Evolutionary conservation across 2,888 invertebrate species (phyloP).

Genomic region (Hermaeophaga mercurialis): DNA sequence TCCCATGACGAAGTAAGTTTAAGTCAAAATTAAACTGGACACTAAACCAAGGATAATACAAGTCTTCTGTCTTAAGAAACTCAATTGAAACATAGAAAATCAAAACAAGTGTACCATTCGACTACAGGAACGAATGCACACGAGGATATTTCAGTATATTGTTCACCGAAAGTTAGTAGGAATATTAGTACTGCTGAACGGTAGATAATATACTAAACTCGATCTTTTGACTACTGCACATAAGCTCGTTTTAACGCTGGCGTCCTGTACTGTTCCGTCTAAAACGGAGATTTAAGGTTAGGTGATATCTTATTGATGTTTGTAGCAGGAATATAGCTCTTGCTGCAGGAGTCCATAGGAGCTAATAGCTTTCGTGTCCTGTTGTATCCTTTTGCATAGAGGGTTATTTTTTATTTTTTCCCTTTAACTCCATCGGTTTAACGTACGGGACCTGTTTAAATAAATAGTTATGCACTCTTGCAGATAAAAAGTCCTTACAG

Average conservation of each 20-base stretch:
- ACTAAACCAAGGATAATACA: constrained; percentile 24
- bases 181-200: background rate
- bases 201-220: constrained; percentile 2
- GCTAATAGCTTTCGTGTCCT: background rate
- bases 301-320: background rate
- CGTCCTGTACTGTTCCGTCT: background rate
- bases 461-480: too few relatives aligned
- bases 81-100: constrained; percentile 27
- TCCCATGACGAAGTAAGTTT: constrained; percentile 34
- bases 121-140: constrained; percentile 28
- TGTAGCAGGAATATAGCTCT: constrained; percentile 14
- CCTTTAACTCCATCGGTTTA: background rate
- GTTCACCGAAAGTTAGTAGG: constrained; percentile 6
- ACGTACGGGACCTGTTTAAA: too few relatives aligned
- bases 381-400: background rate
- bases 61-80: constrained; percentile 20
- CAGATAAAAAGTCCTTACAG: constrained; percentile 12
- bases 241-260: constrained; percentile 3
- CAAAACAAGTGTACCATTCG: constrained; percentile 31
- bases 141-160: constrained; percentile 32
- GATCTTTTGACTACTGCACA: background rate
- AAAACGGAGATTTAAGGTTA: background rate
- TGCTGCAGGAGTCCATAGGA: constrained; percentile 13
- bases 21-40: constrained; percentile 25
- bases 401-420: background rate